phyloP scores from a whole-genome alignment of 2,113 vertebrate genomes.

The Naja naja region DNA sequence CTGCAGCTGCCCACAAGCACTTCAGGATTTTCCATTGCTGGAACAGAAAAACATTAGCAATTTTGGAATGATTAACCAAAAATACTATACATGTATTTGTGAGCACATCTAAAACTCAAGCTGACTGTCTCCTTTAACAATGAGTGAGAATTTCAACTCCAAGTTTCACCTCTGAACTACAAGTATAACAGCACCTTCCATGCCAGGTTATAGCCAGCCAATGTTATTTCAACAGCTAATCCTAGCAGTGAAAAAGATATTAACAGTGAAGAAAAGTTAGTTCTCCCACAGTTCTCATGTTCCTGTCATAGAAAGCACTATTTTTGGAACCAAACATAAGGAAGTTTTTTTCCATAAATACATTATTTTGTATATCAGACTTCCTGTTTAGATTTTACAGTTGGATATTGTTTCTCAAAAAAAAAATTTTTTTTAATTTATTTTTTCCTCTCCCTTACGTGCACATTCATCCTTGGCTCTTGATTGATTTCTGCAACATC shows the following conservation, averaged over 20 bases:
- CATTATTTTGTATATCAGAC: not conserved
- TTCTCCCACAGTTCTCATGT: not conserved
- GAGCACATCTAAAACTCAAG: not conserved
- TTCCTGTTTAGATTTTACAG: not conserved
- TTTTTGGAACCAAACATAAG: not conserved
- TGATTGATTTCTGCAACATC: not conserved
- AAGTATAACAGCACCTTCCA: not conserved
- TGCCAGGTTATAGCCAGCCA: not conserved
- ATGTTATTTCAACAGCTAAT: not conserved
- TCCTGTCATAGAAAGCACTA: slow-evolving; percentile 5
- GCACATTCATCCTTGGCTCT: not conserved
- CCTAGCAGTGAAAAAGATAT: not conserved
- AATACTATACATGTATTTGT: not conserved
- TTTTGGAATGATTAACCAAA: not conserved
- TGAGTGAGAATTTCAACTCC: not conserved
- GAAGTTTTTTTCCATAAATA: slow-evolving; percentile 16
- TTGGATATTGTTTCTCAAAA: not conserved
- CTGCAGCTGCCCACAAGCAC: slow-evolving; percentile 49
- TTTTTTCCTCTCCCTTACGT: not conserved
- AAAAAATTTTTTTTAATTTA: not conserved
- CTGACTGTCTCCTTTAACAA: not conserved
- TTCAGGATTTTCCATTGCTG: slow-evolving; percentile 72
- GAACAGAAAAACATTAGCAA: not conserved
- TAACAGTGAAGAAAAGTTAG: not conserved
- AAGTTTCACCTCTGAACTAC: not conserved